phyloP scores from a whole-genome alignment of 2,888 invertebrate genomes.

The Syrista parreyssii region DNA sequence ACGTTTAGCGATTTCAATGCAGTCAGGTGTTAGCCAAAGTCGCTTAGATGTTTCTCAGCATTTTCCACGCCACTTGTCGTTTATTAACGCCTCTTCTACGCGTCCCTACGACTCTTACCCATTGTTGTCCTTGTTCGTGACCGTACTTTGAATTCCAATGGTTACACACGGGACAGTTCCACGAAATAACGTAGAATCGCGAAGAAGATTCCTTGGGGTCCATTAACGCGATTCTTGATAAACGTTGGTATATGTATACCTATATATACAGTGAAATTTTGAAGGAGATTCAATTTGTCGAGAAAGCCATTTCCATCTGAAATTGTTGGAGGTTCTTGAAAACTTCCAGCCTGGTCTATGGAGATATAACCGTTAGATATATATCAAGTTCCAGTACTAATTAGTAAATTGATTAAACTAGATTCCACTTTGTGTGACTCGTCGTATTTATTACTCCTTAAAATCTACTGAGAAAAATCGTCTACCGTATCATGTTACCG shows the following conservation, averaged over 20 bases:
- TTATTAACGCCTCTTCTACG: neutral
- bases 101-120: neutral
- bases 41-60: neutral
- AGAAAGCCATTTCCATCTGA: neutral
- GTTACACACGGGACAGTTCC: neutral
- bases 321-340: neutral
- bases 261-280: neutral
- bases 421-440: neutral
- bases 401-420: neutral
- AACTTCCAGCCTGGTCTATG: neutral
- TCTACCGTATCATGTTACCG: too few species aligned
- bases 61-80: neutral
- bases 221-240: neutral
- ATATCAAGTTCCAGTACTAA: neutral
- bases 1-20: conserved; percentile 40
- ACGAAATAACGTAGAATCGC: neutral
- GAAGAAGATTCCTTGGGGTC: neutral
- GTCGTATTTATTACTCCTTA: too few species aligned
- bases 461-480: too few species aligned
- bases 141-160: neutral
- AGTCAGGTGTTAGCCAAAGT: conserved; percentile 1
- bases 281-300: neutral
- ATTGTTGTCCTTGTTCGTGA: neutral
- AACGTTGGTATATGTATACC: neutral
- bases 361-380: neutral